Percentiles rank a stretch among this genome's conserved stretches.
These are phyloP conservation scores for Conopomorpha cramerella DNA, from an alignment of 1,140 invertebrate genomes.

Conservation along the genomic window DNA sequence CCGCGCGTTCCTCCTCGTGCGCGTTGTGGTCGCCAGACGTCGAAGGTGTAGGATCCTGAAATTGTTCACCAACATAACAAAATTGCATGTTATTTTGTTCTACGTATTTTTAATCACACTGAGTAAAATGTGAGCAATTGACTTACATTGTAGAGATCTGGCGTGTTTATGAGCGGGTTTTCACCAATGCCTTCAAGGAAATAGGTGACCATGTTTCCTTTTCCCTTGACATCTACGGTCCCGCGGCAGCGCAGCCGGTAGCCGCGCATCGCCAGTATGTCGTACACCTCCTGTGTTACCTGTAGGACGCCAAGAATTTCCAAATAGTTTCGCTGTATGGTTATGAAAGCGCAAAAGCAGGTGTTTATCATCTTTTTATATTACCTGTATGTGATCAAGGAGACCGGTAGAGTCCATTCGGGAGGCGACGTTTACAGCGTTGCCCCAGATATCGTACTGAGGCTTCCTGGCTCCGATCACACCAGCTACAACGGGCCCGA, in stretches of 20 bases:
- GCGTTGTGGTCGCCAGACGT: constrained; percentile 15
- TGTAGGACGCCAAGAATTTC: constrained; percentile 28
- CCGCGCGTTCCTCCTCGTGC: constrained; percentile 1
- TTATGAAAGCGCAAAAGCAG: constrained; percentile 5
- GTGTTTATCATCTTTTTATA: no score
- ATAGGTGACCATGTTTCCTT: constrained; percentile 94
- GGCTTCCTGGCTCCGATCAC: constrained; percentile 92
- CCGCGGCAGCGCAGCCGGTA: constrained; percentile 81
- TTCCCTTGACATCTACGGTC: constrained; percentile 88
- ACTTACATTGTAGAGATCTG: constrained; percentile 34
- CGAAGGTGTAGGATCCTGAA: constrained; percentile 32
- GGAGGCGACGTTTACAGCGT: constrained; percentile 91
- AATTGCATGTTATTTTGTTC: not conserved
- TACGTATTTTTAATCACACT: not conserved
- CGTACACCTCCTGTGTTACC: constrained; percentile 86
- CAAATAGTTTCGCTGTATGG: constrained; percentile 2
- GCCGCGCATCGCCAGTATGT: constrained; percentile 74
- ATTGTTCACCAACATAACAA: constrained; percentile 1
- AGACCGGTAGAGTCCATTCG: constrained; percentile 87
- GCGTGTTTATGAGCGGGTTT: constrained; percentile 5
- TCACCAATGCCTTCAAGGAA: constrained; percentile 72
- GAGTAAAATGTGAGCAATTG: not conserved
- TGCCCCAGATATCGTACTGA: constrained; percentile 92
- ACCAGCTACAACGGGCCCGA: constrained; percentile 93
- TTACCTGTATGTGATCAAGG: constrained; percentile 81